A percentile compares a stretch with the other conserved stretches of the same genome.
Evolutionary conservation across 1,140 invertebrate species (phyloP).

Genomic region (Cecropterus lyciades): DNA sequence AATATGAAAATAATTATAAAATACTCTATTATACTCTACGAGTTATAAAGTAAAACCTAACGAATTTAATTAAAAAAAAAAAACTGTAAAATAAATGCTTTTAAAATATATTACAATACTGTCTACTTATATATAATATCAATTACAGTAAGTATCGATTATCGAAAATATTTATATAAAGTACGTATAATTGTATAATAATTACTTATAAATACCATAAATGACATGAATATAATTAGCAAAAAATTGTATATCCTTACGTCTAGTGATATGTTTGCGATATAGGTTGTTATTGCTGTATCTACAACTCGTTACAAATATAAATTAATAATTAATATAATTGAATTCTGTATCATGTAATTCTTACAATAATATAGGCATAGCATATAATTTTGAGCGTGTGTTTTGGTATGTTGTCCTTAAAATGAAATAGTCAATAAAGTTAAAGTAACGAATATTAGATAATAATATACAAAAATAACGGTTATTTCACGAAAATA

Average conservation of each 20-base stretch:
- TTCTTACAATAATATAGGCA: conserved; percentile 26
- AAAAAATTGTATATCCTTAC: conserved; percentile 66
- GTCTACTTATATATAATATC: no score
- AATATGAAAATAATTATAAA: no score
- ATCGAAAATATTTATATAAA: conserved; percentile 4
- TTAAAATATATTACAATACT: no score
- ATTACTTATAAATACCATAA: conserved; percentile 10
- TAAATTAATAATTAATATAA: conserved; percentile 31
- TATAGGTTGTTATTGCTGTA: conserved; percentile 69
- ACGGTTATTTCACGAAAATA: no score
- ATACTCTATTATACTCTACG: no score
- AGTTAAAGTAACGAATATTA: no score
- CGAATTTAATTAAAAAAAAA: no score
- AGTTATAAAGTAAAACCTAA: no score
- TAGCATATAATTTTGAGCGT: conserved; percentile 18
- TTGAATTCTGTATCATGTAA: conserved; percentile 24
- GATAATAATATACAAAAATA: no score
- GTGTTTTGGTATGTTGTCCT: not conserved
- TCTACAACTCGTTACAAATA: conserved; percentile 26
- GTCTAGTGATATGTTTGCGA: conserved; percentile 79
- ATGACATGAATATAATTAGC: conserved; percentile 33
- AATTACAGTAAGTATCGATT: not conserved
- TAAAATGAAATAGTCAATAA: not conserved
- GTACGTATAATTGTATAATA: conserved; percentile 24
- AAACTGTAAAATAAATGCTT: no score